Evolutionary conservation across 2,888 invertebrate genomes (phyloP).

Genomic region (Siphlonurus alternatus): DNA sequence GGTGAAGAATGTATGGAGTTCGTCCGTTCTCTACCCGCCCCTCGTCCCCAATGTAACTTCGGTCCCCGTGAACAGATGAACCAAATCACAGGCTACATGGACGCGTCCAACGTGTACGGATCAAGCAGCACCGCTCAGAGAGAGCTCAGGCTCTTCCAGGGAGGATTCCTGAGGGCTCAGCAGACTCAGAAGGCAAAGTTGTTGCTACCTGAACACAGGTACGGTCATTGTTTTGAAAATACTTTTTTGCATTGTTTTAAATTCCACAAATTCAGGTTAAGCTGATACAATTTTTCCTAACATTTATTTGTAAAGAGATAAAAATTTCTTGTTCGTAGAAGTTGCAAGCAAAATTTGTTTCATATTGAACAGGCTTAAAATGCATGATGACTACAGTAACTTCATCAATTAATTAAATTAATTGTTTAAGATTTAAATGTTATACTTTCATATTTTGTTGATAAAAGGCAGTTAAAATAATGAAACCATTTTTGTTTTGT

Average conservation of each 20-base stretch:
- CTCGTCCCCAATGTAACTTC: slow-evolving; percentile 28
- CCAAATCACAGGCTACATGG: slow-evolving; percentile 54
- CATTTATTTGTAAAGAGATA: too few species aligned
- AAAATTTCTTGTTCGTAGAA: too few species aligned
- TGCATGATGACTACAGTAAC: too few species aligned
- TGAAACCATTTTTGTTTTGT: too few species aligned
- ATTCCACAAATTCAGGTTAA: background rate
- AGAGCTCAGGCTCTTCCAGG: slow-evolving; percentile 38
- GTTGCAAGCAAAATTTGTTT: too few species aligned
- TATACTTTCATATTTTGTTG: too few species aligned
- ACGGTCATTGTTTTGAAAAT: background rate
- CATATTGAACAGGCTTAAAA: too few species aligned
- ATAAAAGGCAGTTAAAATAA: too few species aligned
- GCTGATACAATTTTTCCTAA: background rate
- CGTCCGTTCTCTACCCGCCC: slow-evolving; percentile 27
- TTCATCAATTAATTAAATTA: too few species aligned
- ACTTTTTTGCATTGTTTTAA: background rate
- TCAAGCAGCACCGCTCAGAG: slow-evolving; percentile 38
- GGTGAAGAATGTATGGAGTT: slow-evolving; percentile 30
- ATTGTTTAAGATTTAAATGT: too few species aligned
- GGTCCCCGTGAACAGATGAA: slow-evolving; percentile 41
- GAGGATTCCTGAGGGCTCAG: slow-evolving; percentile 45
- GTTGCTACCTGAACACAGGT: slow-evolving; percentile 35
- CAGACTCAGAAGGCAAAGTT: slow-evolving; percentile 25
- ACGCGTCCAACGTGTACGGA: slow-evolving; percentile 60